Conservation (phyloP, 2,797 vertebrate species). For the Coracias cyanogaster region DNA sequence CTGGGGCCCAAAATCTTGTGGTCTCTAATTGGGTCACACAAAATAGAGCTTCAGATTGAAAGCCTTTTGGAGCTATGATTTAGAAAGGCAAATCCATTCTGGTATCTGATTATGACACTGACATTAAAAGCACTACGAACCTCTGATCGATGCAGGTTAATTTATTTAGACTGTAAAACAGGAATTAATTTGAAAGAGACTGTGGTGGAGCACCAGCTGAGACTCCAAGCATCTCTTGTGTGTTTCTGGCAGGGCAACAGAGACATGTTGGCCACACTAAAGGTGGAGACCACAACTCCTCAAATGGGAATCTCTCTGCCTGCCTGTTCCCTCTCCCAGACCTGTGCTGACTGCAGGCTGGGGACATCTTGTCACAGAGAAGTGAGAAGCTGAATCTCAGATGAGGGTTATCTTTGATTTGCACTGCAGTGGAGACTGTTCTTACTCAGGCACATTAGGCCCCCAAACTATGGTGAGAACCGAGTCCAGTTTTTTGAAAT, state of each 20-base stretch:
- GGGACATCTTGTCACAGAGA: background rate
- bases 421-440: background rate
- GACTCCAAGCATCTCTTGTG: background rate
- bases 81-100: constrained; percentile 62
- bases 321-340: background rate
- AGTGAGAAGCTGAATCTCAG: background rate
- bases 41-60: constrained; percentile 23
- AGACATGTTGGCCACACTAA: background rate
- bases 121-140: constrained; percentile 48
- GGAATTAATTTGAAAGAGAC: constrained; percentile 49
- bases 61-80: constrained; percentile 60
- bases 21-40: constrained; percentile 14
- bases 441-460: background rate
- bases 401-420: background rate
- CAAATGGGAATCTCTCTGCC: background rate
- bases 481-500: background rate
- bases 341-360: background rate
- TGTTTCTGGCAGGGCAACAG: background rate
- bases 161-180: constrained; percentile 63
- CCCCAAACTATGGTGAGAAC: background rate
- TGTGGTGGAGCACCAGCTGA: background rate
- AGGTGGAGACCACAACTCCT: background rate
- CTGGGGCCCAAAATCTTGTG: background rate
- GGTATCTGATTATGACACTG: constrained; percentile 54
- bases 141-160: constrained; percentile 52